A percentile compares a stretch with the other conserved stretches of the same genome.
These are phyloP conservation scores for Columbina picui DNA, from an alignment of 2,113 vertebrate species.

Conservation along the genomic window DNA sequence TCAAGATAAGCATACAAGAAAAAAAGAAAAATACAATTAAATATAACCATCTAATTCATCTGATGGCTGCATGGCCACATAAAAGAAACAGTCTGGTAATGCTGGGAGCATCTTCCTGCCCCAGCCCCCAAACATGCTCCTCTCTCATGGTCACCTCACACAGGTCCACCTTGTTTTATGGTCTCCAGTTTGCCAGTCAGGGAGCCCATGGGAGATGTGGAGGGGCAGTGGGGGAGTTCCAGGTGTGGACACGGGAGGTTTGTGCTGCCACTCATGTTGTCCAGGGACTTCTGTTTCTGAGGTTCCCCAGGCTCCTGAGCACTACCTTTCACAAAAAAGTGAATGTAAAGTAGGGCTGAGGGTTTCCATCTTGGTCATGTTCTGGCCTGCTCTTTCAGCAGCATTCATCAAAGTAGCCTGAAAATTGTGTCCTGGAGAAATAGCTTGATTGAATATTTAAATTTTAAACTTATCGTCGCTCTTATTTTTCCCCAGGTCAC, in stretches of 20 bases:
- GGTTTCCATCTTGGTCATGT: neutral
- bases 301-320: neutral
- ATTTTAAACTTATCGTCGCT: neutral
- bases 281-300: neutral
- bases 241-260: neutral
- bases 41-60: neutral
- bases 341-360: neutral
- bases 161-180: fast-evolving
- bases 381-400: neutral
- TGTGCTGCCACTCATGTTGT: neutral
- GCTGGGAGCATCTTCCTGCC: neutral
- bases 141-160: neutral
- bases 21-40: neutral
- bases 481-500: neutral
- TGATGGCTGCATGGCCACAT: neutral
- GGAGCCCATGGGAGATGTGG: neutral
- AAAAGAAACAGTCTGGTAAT: neutral
- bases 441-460: neutral
- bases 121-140: neutral
- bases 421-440: neutral
- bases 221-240: neutral
- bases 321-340: neutral
- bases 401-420: neutral
- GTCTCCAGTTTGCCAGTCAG: neutral
- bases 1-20: neutral